Percentiles rank a stretch among this genome's conserved stretches.
Conservation (phyloP, 2,113 vertebrate species). For the Ceyx melanurus region DNA sequence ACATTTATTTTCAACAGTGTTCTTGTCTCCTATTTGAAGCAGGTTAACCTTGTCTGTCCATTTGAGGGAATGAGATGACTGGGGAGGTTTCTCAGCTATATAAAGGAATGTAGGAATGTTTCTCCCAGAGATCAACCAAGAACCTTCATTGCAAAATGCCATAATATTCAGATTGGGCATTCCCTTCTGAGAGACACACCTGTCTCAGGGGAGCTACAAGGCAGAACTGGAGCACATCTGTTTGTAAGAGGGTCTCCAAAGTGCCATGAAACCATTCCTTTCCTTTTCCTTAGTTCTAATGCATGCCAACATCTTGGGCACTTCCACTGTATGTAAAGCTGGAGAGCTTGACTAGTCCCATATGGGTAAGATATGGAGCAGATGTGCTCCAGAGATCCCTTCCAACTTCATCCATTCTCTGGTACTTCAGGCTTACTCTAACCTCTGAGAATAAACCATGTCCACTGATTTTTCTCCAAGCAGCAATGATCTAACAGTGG, state of each 20-base stretch:
- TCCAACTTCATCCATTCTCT: not conserved
- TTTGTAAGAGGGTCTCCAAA: not conserved
- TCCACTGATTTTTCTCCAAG: not conserved
- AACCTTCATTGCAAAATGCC: not conserved
- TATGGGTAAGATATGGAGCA: not conserved
- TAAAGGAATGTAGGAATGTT: not conserved
- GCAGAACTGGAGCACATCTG: not conserved
- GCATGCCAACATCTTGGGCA: accelerated
- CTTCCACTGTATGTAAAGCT: not conserved
- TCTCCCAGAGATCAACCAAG: not conserved
- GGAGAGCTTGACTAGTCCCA: not conserved
- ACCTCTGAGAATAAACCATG: not conserved
- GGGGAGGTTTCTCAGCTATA: not conserved
- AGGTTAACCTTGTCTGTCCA: not conserved
- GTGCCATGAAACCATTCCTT: not conserved
- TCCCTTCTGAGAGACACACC: not conserved
- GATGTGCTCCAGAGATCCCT: not conserved
- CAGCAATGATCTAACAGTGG: not conserved
- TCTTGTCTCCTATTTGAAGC: not conserved
- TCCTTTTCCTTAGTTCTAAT: not conserved
- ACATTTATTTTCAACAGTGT: not conserved
- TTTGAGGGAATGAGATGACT: not conserved
- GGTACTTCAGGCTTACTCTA: not conserved
- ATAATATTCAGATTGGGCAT: not conserved
- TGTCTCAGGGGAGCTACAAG: not conserved